These are phyloP conservation scores for Gobionotothen gibberifrons DNA, from an alignment of 2,797 vertebrate species.

Conservation along the genomic window DNA sequence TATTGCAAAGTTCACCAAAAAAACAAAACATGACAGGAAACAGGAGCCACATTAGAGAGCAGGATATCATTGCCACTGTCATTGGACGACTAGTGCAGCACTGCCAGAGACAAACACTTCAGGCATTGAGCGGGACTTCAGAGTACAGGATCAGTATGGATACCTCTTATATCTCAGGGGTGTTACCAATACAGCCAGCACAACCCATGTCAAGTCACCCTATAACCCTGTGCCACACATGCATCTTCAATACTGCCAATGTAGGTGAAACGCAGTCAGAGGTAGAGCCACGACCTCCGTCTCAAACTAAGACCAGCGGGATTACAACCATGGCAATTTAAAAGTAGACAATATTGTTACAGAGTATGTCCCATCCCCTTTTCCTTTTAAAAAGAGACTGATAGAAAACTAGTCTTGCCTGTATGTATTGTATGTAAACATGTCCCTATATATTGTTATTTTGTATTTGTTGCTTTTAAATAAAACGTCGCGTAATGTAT, in stretches of 20 bases:
- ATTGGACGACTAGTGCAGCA: slow-evolving; percentile 65
- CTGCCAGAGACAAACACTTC: slow-evolving; percentile 68
- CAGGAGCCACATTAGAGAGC: slow-evolving; percentile 63
- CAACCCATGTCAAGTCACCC: slow-evolving; percentile 72
- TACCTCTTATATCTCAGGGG: slow-evolving; percentile 82
- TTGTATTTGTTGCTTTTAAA: slow-evolving; percentile 88
- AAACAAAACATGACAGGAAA: slow-evolving; percentile 49
- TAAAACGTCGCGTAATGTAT: slow-evolving; percentile 85
- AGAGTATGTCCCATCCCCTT: slow-evolving; percentile 68
- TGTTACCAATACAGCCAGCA: slow-evolving; percentile 82
- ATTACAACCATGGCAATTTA: slow-evolving; percentile 60
- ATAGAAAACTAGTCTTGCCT: slow-evolving; percentile 79
- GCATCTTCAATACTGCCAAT: slow-evolving; percentile 79
- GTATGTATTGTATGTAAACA: slow-evolving; percentile 83
- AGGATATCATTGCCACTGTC: slow-evolving; percentile 64
- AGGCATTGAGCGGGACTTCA: slow-evolving; percentile 62
- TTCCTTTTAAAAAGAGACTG: slow-evolving; percentile 67
- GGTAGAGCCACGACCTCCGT: slow-evolving; percentile 46
- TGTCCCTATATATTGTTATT: slow-evolving; percentile 85
- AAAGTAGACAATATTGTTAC: slow-evolving; percentile 63
- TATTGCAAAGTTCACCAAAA: slow-evolving; percentile 71
- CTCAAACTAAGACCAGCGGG: slow-evolving; percentile 69
- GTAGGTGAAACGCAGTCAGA: slow-evolving; percentile 64
- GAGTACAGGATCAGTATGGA: slow-evolving; percentile 71
- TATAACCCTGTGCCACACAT: slow-evolving; percentile 72